A percentile compares a stretch with the other conserved stretches of the same genome.
phyloP scores from a whole-genome alignment of 2,797 vertebrate species.

The Urophycis tenuis region DNA sequence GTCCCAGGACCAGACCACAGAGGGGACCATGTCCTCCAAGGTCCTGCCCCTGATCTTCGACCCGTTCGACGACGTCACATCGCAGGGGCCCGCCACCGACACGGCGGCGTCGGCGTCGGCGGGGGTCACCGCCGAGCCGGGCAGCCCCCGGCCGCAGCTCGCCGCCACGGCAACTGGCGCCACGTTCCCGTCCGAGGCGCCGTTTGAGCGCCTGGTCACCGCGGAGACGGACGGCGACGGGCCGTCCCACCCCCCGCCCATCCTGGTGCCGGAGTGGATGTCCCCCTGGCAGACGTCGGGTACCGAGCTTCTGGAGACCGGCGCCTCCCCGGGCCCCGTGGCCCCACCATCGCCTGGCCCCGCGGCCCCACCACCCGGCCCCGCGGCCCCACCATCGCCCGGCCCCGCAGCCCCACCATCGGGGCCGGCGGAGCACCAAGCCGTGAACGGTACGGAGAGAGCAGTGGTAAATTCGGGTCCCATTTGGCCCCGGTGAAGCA shows the following conservation, averaged over 20 bases:
- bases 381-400: too few species aligned
- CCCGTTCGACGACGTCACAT: conserved; percentile 61
- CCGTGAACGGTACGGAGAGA: conserved; percentile 44
- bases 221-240: conserved; percentile 52
- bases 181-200: conserved; percentile 45
- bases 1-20: conserved; percentile 61
- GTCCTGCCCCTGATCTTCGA: conserved; percentile 74
- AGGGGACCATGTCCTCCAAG: conserved; percentile 70
- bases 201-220: conserved; percentile 55
- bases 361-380: conserved; percentile 37
- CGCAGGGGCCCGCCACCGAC: conserved; percentile 36
- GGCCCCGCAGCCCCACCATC: too few species aligned
- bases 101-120: conserved; percentile 25
- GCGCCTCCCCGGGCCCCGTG: conserved; percentile 41
- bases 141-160: conserved; percentile 37
- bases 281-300: conserved; percentile 68
- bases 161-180: conserved; percentile 45
- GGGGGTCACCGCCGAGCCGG: conserved; percentile 29
- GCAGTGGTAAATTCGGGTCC: not conserved
- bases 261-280: conserved; percentile 60
- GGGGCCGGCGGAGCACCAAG: conserved; percentile 15
- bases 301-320: conserved; percentile 55
- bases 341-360: too few species aligned
- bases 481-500: not conserved
- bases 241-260: conserved; percentile 45